Conservation (phyloP, 2,888 invertebrate species). For the Aelia acuminata region DNA sequence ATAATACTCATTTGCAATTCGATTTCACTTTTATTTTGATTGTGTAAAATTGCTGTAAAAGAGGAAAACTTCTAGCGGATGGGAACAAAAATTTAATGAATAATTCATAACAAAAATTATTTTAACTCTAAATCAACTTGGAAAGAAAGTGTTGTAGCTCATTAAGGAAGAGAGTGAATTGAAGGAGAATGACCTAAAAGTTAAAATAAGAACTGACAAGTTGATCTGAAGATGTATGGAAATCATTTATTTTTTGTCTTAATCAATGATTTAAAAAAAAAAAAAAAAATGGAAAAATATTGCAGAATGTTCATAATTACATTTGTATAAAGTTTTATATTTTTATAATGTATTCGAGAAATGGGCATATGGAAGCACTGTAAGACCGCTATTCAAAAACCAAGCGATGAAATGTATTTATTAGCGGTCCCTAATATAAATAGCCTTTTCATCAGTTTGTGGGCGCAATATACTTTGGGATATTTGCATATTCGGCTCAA, state of each 20-base stretch:
- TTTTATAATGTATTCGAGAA: too few species aligned
- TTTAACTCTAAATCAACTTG: neutral
- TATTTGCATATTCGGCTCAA: neutral
- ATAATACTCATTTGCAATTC: neutral
- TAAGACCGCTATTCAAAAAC: too few species aligned
- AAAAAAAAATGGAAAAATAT: too few species aligned
- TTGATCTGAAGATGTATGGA: too few species aligned
- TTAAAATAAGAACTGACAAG: neutral
- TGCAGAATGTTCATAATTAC: too few species aligned
- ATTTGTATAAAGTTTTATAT: too few species aligned
- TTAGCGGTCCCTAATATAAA: neutral
- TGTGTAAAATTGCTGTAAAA: neutral
- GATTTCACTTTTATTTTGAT: neutral
- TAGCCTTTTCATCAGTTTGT: neutral
- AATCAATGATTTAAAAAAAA: too few species aligned
- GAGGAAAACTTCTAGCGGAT: neutral
- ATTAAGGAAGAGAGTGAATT: neutral
- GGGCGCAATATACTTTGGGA: neutral
- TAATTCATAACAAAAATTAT: constrained; percentile 2
- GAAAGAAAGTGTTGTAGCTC: neutral
- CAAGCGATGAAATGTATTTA: constrained; percentile 1
- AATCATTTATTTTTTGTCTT: too few species aligned
- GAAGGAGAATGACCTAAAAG: neutral
- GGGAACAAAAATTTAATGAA: neutral
- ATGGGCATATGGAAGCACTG: too few species aligned